Evolutionary conservation across 2,113 vertebrate species (phyloP), one percentile per base, ranked within the genome.

Genomic region (Hippocampus guttulatus): DNA sequence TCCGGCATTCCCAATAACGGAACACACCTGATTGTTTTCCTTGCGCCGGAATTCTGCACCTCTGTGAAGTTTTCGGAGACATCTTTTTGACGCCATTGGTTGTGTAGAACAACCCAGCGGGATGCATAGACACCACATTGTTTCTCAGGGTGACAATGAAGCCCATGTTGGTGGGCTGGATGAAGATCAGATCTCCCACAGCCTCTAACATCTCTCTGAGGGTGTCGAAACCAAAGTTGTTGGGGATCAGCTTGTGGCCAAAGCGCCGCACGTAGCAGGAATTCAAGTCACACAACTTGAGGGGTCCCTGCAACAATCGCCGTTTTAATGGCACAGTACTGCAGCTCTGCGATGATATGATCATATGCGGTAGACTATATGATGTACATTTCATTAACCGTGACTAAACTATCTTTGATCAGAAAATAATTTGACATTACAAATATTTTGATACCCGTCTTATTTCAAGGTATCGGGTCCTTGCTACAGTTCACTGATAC

Each of bases 191-290:
- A 81, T 97, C 94, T 0, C 88, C 78, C 6, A 91, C 69, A 0
- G 92, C 92, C 14, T 64, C 81, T 45, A 98, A 80, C 78, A 95
- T 92, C 81, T 97, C 95, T 25, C 67, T 78, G n/a, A 91, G 68
- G 11, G 95, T 96, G 68, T 88, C 88, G 79, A 97, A 99, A 57
- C 96, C 95, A 0, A 94, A 95, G 11, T 84, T 90, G 1, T 68
- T 64, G 38, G 92, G 90, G 11, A 84, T 84, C 79, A 99, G 94
- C 0, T 74, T 84, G 5, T 86, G 84, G 64, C 95, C 94, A 41
- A 95, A 99, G 57, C 61, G 90, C 3, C n/a, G 84, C 33, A 76
- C 67, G 84, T 93, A 98, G 12, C 84, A 75, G 52, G 60, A 27
- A 63, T 95, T 92, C 16, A 98, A 90, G 75, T 96, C 91, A 0